These are phyloP conservation scores for Zootermopsis nevadensis DNA, from an alignment of 2,888 invertebrate species.

Conservation along the genomic window DNA sequence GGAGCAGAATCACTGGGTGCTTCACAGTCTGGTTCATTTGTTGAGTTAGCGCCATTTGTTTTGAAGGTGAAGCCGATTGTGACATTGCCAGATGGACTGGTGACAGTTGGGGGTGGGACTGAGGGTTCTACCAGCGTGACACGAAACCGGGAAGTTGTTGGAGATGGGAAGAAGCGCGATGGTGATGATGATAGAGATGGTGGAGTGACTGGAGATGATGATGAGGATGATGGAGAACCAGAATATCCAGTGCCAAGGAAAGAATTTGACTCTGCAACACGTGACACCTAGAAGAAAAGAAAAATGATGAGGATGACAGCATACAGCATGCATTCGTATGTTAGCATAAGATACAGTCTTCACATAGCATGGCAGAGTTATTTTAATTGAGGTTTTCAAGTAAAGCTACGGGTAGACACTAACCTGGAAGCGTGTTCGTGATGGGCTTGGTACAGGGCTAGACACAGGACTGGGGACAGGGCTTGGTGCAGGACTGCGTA, in stretches of 20 bases:
- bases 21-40: neutral
- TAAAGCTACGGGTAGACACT: neutral
- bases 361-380: too few species aligned
- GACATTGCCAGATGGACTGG: slow-evolving; percentile 57
- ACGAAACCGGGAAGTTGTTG: slow-evolving; percentile 58
- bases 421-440: slow-evolving; percentile 61
- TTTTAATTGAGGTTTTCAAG: too few species aligned
- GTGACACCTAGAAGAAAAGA: slow-evolving; percentile 58
- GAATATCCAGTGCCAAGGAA: slow-evolving; percentile 54
- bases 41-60: neutral
- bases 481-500: slow-evolving; percentile 75
- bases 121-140: slow-evolving; percentile 60
- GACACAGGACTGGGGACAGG: slow-evolving; percentile 75
- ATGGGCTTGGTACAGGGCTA: slow-evolving; percentile 73
- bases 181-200: slow-evolving; percentile 51
- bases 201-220: slow-evolving; percentile 34
- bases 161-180: slow-evolving; percentile 50
- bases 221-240: slow-evolving; percentile 55
- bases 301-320: neutral
- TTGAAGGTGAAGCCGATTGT: slow-evolving; percentile 60
- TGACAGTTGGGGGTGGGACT: slow-evolving; percentile 55
- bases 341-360: too few species aligned
- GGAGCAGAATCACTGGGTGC: neutral
- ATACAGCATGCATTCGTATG: neutral
- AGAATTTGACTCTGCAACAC: slow-evolving; percentile 62